These are phyloP conservation scores for Calliscelio sp. DNA, from an alignment of 2,888 invertebrate species.

Conservation along the genomic window DNA sequence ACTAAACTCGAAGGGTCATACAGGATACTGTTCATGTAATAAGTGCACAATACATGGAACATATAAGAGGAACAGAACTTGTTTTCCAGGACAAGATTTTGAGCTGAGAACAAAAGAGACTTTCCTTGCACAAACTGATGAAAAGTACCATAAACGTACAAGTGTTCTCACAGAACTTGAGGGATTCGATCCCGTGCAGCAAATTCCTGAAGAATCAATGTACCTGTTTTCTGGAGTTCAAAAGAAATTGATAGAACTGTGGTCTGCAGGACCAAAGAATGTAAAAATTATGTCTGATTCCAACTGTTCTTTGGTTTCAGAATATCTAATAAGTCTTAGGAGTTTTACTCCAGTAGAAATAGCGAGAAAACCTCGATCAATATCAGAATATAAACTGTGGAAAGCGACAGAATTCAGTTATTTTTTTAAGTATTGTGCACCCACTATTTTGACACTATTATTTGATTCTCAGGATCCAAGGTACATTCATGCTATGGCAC, in stretches of 20 bases:
- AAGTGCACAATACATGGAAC: too few species aligned
- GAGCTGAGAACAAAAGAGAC: constrained; percentile 18
- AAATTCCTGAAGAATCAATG: constrained; percentile 24
- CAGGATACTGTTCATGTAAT: too few species aligned
- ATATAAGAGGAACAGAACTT: too few species aligned
- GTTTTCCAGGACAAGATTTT: constrained; percentile 5
- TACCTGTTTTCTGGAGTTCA: constrained; percentile 12
- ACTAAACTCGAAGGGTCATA: too few species aligned
- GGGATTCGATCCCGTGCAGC: not conserved
- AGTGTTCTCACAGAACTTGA: not conserved
- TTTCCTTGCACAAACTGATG: constrained; percentile 1
- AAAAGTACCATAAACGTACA: not conserved
- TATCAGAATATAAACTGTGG: constrained; percentile 9
- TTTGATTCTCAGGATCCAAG: too few species aligned
- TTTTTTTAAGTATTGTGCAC: constrained; percentile 36
- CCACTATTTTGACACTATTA: too few species aligned
- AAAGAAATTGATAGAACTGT: constrained; percentile 10
- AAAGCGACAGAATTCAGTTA: constrained; percentile 17
- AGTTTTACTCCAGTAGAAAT: not conserved
- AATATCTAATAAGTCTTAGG: not conserved
- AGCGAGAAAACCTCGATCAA: constrained; percentile 12
- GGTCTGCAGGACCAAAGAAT: not conserved
- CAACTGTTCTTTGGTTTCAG: not conserved
- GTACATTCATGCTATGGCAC: too few species aligned
- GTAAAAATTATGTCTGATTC: not conserved